These are phyloP conservation scores for Drosophila cracens DNA, from an alignment of 2,888 invertebrate genomes.

Conservation along the genomic window DNA sequence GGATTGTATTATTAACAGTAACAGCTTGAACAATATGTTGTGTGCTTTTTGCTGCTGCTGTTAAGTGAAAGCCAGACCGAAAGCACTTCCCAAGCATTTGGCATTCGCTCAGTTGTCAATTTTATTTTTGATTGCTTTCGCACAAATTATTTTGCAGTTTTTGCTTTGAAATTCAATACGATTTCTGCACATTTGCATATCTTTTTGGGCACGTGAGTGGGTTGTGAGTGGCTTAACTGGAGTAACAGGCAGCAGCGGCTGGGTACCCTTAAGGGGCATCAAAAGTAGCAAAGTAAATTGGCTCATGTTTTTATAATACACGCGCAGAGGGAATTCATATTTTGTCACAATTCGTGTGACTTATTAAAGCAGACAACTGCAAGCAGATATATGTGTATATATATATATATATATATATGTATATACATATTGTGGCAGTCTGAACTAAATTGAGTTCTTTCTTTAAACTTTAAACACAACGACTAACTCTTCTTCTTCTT, in stretches of 20 bases:
- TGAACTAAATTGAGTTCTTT: no score
- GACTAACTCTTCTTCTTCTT: no score
- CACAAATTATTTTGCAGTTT: constrained; percentile 28
- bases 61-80: constrained; percentile 16
- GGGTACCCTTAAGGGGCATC: constrained; percentile 30
- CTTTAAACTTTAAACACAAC: no score
- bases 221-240: background rate
- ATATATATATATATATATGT: background rate
- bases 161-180: constrained; percentile 68
- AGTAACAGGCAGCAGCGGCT: background rate
- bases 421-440: no score
- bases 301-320: constrained; percentile 18
- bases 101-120: constrained; percentile 19
- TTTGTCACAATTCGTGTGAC: background rate
- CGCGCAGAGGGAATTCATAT: background rate
- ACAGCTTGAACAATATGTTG: background rate
- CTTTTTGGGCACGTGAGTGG: constrained; percentile 6
- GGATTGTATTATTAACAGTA: constrained; percentile 42
- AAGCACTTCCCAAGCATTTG: constrained; percentile 22
- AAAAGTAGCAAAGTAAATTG: constrained; percentile 42
- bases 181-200: constrained; percentile 47
- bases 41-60: constrained; percentile 19
- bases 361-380: background rate
- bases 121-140: constrained; percentile 21
- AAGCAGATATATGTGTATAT: background rate